phyloP scores from a whole-genome alignment of 2,888 invertebrate genomes.

The Chrysotoxum bicinctum region DNA sequence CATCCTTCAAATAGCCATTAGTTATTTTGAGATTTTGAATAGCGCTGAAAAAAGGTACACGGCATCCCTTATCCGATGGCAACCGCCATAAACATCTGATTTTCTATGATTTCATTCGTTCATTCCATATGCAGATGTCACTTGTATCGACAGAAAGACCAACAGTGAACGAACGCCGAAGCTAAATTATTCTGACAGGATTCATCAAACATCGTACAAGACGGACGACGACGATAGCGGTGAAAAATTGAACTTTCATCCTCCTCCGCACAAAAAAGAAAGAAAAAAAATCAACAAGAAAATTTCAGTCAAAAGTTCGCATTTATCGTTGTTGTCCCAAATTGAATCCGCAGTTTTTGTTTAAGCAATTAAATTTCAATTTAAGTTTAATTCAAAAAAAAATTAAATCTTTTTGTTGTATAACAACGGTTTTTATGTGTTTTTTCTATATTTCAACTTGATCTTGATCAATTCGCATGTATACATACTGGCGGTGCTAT shows the following conservation, averaged over 20 bases:
- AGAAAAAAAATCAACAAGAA: slow-evolving; percentile 28
- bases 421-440: slow-evolving; percentile 62
- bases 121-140: slow-evolving; percentile 37
- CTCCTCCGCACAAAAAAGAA: slow-evolving; percentile 40
- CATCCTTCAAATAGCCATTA: too few species aligned
- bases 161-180: background rate
- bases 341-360: background rate
- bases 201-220: slow-evolving; percentile 45
- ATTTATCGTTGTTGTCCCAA: background rate
- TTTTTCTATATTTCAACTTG: slow-evolving; percentile 18
- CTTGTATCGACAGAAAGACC: slow-evolving; percentile 12
- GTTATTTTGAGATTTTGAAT: too few species aligned
- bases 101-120: background rate
- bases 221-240: slow-evolving; percentile 30
- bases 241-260: slow-evolving; percentile 70
- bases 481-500: slow-evolving; percentile 29
- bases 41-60: background rate
- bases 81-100: slow-evolving; percentile 25
- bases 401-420: slow-evolving; percentile 48
- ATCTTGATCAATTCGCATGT: slow-evolving; percentile 31
- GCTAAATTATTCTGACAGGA: slow-evolving; percentile 52
- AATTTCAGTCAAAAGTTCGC: background rate
- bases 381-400: background rate
- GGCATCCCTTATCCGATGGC: slow-evolving; percentile 26
- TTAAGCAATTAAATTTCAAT: background rate